Evolutionary conservation across 2,888 invertebrate species (phyloP), one percentile per base, ranked within the genome.

Genomic region (Scaptomyza caliginosa): DNA sequence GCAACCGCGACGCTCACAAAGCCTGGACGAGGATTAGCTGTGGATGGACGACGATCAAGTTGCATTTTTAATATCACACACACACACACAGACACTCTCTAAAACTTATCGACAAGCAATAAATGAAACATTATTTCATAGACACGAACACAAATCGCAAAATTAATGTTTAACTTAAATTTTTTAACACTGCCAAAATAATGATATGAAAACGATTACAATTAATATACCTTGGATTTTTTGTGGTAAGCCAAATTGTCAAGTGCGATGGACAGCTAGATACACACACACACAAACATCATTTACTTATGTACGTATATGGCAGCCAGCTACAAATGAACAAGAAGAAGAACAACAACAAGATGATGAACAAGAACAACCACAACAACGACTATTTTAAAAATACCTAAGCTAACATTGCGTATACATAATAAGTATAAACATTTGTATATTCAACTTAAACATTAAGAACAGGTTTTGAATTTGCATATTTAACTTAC

Each of bases 381-480:
- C 62, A 65, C 71, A 82, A 88, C 88, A 88, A 88, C 89, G 89
- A 88, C 89, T 88, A 88, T 89, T 88, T 88, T 88, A 88, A 72
- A 69, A 74, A 62, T 86, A 80, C 24, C 77, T 78, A 81, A 80
- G 75, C 80, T 69, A 70, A 78, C 85, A 76, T 65, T 76, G 85
- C 68, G 69, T 81, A 82, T 79, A 76, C 76, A 70, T 67, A 63
- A 83, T 80, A 78, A 67, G 71, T 54, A 76, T 66, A 64, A 71
- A 67, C 59, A 74, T 87, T 86, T 85, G 83, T 86, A 87, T 77
- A 86, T 83, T 85, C 83, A 71, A 83, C 58, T 71, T 81, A 81
- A 62, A 11, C 36, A 65, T 77, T 83, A 86, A 86, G 87, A 76
- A 72, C 63, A 77, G 80, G 84, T 86, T 84, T 86, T 77, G 79